phyloP scores from a whole-genome alignment of 2,888 invertebrate genomes.

The Hartigia nigra region DNA sequence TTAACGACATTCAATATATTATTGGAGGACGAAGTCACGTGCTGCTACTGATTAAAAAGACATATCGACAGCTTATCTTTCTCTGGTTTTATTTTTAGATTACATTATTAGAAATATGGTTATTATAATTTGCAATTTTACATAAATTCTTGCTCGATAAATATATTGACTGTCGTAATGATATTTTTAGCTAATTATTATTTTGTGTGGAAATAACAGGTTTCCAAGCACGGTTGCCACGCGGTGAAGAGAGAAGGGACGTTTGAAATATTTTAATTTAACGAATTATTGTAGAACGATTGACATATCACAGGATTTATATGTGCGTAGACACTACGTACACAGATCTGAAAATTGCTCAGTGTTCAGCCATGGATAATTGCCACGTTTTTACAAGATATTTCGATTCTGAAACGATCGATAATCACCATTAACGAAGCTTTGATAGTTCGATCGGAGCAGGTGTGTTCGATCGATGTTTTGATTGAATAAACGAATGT shows the following conservation, averaged over 20 bases:
- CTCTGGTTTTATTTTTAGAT: not conserved
- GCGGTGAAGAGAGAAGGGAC: not conserved
- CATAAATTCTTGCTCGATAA: not conserved
- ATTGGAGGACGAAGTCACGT: not conserved
- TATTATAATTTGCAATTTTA: not conserved
- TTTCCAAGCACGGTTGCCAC: not conserved
- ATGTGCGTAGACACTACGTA: not conserved
- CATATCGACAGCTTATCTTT: not conserved
- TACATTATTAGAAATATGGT: not conserved
- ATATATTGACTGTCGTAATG: not conserved
- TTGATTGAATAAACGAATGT: constrained; percentile 18
- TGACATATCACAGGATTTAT: not conserved
- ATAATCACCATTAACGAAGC: not conserved
- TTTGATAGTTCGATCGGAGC: not conserved
- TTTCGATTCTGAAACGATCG: not conserved
- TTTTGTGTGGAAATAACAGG: not conserved
- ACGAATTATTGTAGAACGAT: not conserved
- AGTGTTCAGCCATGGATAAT: not conserved
- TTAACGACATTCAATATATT: not conserved
- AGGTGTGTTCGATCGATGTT: not conserved
- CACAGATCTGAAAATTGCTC: not conserved
- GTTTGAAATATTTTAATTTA: not conserved
- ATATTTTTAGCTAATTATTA: not conserved
- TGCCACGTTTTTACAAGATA: not conserved
- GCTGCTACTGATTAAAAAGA: not conserved